Evolutionary conservation across 2,797 vertebrate species (phyloP).

Genomic region (Pitangus sulphuratus): DNA sequence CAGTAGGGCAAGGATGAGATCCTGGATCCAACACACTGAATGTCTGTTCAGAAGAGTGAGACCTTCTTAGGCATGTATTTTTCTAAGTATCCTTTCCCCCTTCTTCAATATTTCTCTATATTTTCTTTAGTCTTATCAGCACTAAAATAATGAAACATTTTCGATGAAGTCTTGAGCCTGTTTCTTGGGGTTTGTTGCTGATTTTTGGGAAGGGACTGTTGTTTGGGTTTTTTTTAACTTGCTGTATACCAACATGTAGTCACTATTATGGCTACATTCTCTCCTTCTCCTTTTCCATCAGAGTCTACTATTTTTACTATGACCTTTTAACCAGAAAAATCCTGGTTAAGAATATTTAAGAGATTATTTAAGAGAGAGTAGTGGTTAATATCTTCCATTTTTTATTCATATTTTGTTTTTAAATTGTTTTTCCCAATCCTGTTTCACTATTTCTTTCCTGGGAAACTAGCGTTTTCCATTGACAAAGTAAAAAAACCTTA

Average conservation of each 20-base stretch:
- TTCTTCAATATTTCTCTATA: not conserved
- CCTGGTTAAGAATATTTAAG: not conserved
- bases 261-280: not conserved
- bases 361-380: not conserved
- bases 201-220: not conserved
- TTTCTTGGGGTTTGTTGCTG: not conserved
- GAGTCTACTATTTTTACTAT: not conserved
- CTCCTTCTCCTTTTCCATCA: not conserved
- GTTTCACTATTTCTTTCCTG: not conserved
- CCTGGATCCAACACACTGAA: not conserved
- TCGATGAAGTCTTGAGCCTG: not conserved
- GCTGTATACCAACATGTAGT: not conserved
- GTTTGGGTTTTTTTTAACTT: not conserved
- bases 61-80: not conserved
- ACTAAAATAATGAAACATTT: not conserved
- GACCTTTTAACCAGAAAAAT: not conserved
- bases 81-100: not conserved
- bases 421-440: not conserved
- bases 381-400: not conserved
- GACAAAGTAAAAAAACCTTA: not conserved
- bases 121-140: not conserved
- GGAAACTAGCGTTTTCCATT: not conserved
- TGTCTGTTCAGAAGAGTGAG: not conserved
- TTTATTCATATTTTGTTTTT: not conserved
- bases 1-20: not conserved